Evolutionary conservation across 2,888 invertebrate genomes (phyloP), one percentile per base, ranked within the genome.

Genomic region (Drosophila stalkeri): DNA sequence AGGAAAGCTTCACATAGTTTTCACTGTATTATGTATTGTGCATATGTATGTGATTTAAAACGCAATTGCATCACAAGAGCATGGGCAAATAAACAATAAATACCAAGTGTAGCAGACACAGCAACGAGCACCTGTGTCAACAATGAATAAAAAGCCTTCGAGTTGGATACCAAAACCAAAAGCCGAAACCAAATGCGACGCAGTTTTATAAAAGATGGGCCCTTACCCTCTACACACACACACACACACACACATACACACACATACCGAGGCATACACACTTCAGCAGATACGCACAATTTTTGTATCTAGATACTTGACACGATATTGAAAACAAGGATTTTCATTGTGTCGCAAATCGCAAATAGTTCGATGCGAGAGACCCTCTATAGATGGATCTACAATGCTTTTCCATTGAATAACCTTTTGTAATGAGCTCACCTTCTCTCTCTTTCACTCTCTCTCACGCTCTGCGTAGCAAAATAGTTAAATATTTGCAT

Each of bases 61-160:
- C 65, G 72, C 76, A 81, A 81, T 77, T 89, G 81, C 79, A 89
- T 76, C 89, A 89, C 75, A 75, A 73, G 75, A 69, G 72, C 85
- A 78, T 73, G 68, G 54, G 72, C 72, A 75, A 77, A 80, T 71
- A 75, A 76, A 77, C 64, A 80, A 63, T 56, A 46, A 47, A 39
- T 59, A 14, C 57, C 37, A 35, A 64, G 47, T 56, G 47, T 59
- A 33, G 51, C 56, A 61, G 20, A 55, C 56, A 60, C 67, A 54
- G 16, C 18, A 61, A 44, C 70, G 83, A 77, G 87, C 91, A 91
- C 91, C 91, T 91, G 91, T 91, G 91, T 91, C 91, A 91, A 92
- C 85, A 91, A 76, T 74, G 83, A 73, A 76, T 27, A 51, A 51
- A 51, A 51, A 65, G 76, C 82, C 66, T 55, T 46, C 37, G 20